phyloP scores from a whole-genome alignment of 2,888 invertebrate species.

The Ophion ventricosus region DNA sequence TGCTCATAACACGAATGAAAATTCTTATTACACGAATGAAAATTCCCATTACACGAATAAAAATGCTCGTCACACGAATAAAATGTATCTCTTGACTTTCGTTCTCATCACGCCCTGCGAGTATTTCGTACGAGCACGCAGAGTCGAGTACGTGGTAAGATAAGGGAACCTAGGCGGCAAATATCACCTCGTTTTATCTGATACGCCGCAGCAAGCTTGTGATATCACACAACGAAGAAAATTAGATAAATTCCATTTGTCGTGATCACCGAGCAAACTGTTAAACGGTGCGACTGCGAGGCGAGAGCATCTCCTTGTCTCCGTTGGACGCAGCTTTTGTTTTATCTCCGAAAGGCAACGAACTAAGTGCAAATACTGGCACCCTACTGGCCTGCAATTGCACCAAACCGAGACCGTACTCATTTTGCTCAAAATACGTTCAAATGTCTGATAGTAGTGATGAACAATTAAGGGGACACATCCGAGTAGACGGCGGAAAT shows the following conservation, averaged over 20 bases:
- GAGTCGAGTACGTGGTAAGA: slow-evolving; percentile 30
- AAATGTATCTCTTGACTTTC: background rate
- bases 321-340: slow-evolving; percentile 20
- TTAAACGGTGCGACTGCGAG: slow-evolving; percentile 37
- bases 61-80: background rate
- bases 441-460: too few relatives aligned
- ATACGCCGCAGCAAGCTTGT: slow-evolving; percentile 43
- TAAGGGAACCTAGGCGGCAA: slow-evolving; percentile 51
- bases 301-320: slow-evolving; percentile 2
- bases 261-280: slow-evolving; percentile 61
- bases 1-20: background rate
- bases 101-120: background rate
- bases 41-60: background rate
- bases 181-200: slow-evolving; percentile 60
- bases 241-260: slow-evolving; percentile 59
- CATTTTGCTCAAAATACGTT: background rate
- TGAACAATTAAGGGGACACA: background rate
- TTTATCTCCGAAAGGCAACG: slow-evolving; percentile 50
- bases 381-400: background rate
- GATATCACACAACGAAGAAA: slow-evolving; percentile 55
- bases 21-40: too few relatives aligned
- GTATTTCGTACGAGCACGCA: slow-evolving; percentile 3
- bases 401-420: background rate
- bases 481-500: too few relatives aligned
- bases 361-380: slow-evolving; percentile 45